A percentile compares a stretch with the other conserved stretches of the same genome.
Conservation (phyloP, 2,888 invertebrate species). For the Macrosiphum euphorbiae region DNA sequence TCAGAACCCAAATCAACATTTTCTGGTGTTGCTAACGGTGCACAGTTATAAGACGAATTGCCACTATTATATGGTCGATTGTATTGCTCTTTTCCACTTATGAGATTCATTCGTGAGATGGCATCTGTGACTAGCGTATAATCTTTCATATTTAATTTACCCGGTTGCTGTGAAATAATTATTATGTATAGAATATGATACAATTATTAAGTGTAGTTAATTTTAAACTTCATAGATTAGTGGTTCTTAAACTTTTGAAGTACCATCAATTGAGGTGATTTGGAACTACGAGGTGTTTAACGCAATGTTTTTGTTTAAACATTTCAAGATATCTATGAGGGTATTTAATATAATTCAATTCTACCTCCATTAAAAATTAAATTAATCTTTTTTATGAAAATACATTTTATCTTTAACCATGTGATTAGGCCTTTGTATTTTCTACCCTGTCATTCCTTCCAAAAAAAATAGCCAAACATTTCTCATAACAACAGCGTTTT, state of each 20-base stretch:
- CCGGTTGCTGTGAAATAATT: slow-evolving; percentile 78
- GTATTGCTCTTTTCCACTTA: slow-evolving; percentile 70
- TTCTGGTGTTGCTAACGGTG: slow-evolving; percentile 83
- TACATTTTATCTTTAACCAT: too few species aligned
- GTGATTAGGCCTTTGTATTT: too few species aligned
- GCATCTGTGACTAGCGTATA: slow-evolving; percentile 91
- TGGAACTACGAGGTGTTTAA: too few species aligned
- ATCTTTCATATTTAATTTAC: slow-evolving; percentile 90
- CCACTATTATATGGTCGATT: slow-evolving; percentile 69
- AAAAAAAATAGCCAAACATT: too few species aligned
- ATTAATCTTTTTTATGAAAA: too few species aligned
- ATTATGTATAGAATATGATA: not conserved
- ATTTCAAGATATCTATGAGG: too few species aligned
- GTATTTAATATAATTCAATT: too few species aligned
- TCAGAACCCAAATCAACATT: slow-evolving; percentile 82
- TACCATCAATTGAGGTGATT: too few species aligned
- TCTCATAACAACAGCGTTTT: too few species aligned
- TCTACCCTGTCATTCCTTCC: too few species aligned
- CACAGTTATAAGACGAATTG: slow-evolving; percentile 73
- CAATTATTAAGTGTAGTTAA: not conserved
- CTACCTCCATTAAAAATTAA: too few species aligned
- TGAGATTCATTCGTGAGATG: slow-evolving; percentile 80
- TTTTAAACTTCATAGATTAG: not conserved
- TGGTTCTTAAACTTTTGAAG: not conserved
- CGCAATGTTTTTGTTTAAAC: too few species aligned